Evolutionary conservation across 2,113 vertebrate genomes (phyloP).

Genomic region (Laticauda colubrina): DNA sequence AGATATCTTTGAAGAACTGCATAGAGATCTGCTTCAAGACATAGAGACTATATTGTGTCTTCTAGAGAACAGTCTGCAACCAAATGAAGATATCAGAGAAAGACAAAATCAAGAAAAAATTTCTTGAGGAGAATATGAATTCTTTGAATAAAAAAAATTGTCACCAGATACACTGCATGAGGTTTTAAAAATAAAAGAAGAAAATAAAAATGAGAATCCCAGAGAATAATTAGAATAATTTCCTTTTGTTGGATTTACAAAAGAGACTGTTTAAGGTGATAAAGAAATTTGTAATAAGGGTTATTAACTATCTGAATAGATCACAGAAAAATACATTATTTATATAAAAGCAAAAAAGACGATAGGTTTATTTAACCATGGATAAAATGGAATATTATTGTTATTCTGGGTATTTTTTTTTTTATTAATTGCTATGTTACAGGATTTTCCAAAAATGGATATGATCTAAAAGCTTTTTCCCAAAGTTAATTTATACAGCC

Average conservation of each 20-base stretch:
- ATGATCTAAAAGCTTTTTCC: neutral
- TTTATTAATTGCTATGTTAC: neutral
- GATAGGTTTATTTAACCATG: neutral
- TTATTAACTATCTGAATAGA: neutral
- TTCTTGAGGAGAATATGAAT: neutral
- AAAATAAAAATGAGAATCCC: neutral
- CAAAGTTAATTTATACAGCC: neutral
- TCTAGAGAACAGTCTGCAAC: neutral
- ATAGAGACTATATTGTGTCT: neutral
- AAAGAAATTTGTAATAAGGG: neutral
- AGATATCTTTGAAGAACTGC: neutral
- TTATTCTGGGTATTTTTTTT: neutral
- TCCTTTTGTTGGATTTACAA: neutral
- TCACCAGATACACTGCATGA: neutral
- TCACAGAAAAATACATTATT: neutral
- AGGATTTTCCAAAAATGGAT: neutral
- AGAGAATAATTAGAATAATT: neutral
- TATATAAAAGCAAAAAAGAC: neutral
- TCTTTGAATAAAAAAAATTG: neutral
- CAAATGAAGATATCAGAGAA: neutral
- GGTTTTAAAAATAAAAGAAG: neutral
- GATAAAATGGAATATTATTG: neutral
- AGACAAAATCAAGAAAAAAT: neutral
- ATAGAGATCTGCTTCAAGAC: neutral
- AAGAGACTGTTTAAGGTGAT: neutral